These are phyloP conservation scores for Melanargia galathea DNA, from an alignment of 2,888 invertebrate species.

Conservation along the genomic window DNA sequence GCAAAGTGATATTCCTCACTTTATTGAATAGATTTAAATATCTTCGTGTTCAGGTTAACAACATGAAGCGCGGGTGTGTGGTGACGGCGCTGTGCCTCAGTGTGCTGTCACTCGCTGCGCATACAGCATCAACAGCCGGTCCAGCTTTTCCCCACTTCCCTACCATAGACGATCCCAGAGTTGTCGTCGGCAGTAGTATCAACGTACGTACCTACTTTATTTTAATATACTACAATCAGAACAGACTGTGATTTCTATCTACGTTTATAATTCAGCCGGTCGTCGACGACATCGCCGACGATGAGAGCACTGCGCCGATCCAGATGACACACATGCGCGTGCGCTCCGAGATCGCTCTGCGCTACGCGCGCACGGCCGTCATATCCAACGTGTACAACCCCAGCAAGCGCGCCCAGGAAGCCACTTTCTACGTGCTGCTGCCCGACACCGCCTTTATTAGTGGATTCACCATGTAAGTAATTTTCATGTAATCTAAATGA, in stretches of 20 bases:
- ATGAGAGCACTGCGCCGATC: constrained; percentile 59
- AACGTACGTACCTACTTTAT: background rate
- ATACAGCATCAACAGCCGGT: background rate
- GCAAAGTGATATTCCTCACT: no score
- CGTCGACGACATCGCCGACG: constrained; percentile 47
- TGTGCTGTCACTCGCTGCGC: no score
- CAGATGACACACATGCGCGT: constrained; percentile 84
- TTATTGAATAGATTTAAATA: no score
- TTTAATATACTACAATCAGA: no score
- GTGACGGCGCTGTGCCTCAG: no score
- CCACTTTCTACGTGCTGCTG: constrained; percentile 81
- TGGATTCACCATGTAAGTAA: constrained; percentile 85
- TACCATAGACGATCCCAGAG: constrained; percentile 53
- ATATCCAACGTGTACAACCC: constrained; percentile 85
- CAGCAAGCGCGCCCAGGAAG: constrained; percentile 76
- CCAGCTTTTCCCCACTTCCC: background rate
- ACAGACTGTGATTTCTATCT: no score
- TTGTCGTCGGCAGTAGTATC: constrained; percentile 85
- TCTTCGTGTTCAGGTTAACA: no score
- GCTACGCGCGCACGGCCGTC: constrained; percentile 82
- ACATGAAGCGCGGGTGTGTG: background rate
- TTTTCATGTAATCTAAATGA: no score
- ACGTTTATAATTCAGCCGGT: background rate
- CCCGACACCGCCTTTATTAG: constrained; percentile 88
- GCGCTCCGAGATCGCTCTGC: constrained; percentile 72